Evolutionary conservation across 2,113 vertebrate species (phyloP).

Genomic region (Lophius piscatorius): DNA sequence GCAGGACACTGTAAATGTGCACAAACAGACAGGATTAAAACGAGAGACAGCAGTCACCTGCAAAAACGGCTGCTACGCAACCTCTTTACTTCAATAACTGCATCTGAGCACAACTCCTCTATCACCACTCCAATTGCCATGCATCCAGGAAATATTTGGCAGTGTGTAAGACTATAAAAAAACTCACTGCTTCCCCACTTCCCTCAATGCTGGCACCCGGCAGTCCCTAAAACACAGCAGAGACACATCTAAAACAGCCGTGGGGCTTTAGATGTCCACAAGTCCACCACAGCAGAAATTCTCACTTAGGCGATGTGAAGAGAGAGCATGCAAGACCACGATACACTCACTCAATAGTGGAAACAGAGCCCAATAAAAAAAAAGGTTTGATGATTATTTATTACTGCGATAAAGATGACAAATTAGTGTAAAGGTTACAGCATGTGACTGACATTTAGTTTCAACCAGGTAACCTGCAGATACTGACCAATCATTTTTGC

Average conservation of each 20-base stretch:
- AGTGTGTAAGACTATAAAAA: conserved; percentile 42
- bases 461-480: background rate
- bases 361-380: background rate
- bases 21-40: conserved; percentile 7
- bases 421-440: background rate
- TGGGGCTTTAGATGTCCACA: conserved; percentile 40
- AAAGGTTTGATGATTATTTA: background rate
- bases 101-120: conserved; percentile 14
- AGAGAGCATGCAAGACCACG: conserved; percentile 15
- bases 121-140: conserved; percentile 36
- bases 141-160: conserved; percentile 47
- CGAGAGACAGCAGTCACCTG: conserved; percentile 9
- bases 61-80: background rate
- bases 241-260: conserved; percentile 57
- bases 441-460: background rate
- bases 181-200: conserved; percentile 82
- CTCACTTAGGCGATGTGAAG: conserved; percentile 12
- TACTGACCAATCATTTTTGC: too few relatives aligned
- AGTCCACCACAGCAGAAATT: conserved; percentile 20
- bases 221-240: conserved; percentile 79
- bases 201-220: conserved; percentile 78
- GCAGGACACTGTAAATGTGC: conserved; percentile 75
- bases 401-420: background rate
- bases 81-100: conserved; percentile 2
- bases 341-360: background rate